Conservation (phyloP, 2,113 vertebrate species). For the Larimichthys polyactis region DNA sequence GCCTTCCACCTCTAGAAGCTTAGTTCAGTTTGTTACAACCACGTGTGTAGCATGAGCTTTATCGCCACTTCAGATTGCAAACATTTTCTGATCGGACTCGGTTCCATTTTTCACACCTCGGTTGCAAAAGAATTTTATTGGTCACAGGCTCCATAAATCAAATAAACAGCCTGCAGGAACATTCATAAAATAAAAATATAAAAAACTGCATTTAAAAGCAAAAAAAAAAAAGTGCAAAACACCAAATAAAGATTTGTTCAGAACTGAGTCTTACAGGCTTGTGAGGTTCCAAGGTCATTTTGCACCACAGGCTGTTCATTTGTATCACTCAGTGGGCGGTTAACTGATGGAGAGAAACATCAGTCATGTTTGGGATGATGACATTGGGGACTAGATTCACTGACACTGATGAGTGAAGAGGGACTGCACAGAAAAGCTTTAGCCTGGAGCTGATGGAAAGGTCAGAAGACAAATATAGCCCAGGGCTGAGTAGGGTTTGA, state of each 20-base stretch:
- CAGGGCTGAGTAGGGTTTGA: neutral
- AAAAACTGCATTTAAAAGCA: neutral
- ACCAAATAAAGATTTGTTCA: neutral
- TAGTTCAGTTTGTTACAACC: neutral
- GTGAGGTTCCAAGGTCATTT: neutral
- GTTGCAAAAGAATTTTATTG: conserved; percentile 14
- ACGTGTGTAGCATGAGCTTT: neutral
- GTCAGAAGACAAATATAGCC: conserved; percentile 32
- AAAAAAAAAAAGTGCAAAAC: neutral
- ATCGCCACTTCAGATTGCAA: conserved; percentile 2
- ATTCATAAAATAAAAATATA: too few species aligned
- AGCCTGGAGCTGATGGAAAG: conserved; percentile 20
- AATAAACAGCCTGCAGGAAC: neutral
- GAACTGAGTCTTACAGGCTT: neutral
- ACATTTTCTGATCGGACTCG: conserved; percentile 3
- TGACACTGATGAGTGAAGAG: conserved; percentile 26
- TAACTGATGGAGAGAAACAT: neutral
- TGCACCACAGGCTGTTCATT: neutral
- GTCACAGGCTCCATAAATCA: conserved; percentile 20
- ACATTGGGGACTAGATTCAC: conserved; percentile 10
- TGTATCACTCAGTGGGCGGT: neutral
- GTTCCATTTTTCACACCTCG: conserved; percentile 17
- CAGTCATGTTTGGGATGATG: conserved; percentile 25
- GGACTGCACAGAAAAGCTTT: neutral
- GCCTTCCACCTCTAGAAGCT: neutral